Conservation (phyloP, 92 coral and sea anemone genomes). For the Phenganax marumi region DNA sequence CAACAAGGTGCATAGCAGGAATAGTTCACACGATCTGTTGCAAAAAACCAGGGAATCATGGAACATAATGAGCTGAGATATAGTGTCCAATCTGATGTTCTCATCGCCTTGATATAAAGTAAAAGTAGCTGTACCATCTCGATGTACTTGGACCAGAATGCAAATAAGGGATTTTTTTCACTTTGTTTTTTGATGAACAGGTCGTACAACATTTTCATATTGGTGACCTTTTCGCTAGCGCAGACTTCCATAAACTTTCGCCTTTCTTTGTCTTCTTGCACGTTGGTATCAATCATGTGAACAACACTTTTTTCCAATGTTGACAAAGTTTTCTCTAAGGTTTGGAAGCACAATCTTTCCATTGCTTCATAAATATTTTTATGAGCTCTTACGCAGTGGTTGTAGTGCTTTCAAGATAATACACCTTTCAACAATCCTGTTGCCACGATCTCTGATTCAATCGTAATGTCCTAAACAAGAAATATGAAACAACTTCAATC, state of each 20-base stretch:
- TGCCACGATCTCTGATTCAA: slow-evolving; percentile 30
- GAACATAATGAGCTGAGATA: slow-evolving; percentile 12
- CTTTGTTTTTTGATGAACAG: neutral
- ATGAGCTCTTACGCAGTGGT: neutral
- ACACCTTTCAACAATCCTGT: slow-evolving; percentile 9
- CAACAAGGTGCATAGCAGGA: slow-evolving; percentile 14
- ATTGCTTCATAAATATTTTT: slow-evolving; percentile 16
- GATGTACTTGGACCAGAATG: slow-evolving; percentile 21
- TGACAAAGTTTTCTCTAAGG: slow-evolving; percentile 4
- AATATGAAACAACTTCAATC: neutral
- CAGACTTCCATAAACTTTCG: neutral
- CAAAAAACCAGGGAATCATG: slow-evolving; percentile 29
- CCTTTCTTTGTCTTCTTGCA: neutral
- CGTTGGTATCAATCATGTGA: neutral
- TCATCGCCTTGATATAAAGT: slow-evolving; percentile 8
- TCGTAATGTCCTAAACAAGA: slow-evolving; percentile 10
- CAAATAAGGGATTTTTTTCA: slow-evolving; percentile 5
- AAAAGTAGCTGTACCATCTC: slow-evolving; percentile 16
- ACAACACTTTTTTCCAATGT: neutral
- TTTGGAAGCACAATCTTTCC: slow-evolving; percentile 19
- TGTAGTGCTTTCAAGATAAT: slow-evolving; percentile 25
- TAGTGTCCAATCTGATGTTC: slow-evolving; percentile 12
- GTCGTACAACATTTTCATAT: neutral
- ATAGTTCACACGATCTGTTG: slow-evolving; percentile 25
- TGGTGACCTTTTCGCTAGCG: neutral